Evolutionary conservation across 2,888 invertebrate genomes (phyloP).

Genomic region (Ichneumoninae sp.): DNA sequence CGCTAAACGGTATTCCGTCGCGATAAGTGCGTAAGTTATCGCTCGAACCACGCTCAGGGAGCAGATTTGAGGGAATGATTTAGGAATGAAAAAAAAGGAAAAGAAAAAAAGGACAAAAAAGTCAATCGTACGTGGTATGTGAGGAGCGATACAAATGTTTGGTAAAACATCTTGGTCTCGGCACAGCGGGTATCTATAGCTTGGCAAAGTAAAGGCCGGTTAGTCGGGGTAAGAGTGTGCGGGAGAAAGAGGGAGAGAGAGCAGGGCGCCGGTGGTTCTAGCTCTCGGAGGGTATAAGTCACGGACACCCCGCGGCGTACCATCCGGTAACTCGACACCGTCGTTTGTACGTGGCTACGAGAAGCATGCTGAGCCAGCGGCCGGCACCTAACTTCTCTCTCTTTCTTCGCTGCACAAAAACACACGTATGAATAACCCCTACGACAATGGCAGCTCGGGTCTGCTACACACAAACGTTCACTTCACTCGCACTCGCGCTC

Average conservation of each 20-base stretch:
- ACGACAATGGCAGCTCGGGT: slow-evolving; percentile 81
- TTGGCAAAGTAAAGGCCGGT: slow-evolving; percentile 43
- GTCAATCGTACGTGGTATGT: slow-evolving; percentile 30
- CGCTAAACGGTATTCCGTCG: not conserved
- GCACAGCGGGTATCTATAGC: slow-evolving; percentile 63
- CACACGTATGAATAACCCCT: slow-evolving; percentile 82
- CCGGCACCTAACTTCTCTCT: slow-evolving; percentile 67
- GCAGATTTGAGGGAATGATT: slow-evolving; percentile 19
- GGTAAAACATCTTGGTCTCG: slow-evolving; percentile 81
- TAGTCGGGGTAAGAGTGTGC: slow-evolving; percentile 52
- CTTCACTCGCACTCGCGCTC: slow-evolving; percentile 62
- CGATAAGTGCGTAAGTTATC: not conserved
- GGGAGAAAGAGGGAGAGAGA: slow-evolving; percentile 66
- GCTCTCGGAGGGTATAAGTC: slow-evolving; percentile 79
- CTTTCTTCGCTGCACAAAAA: slow-evolving; percentile 77
- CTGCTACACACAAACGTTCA: slow-evolving; percentile 75
- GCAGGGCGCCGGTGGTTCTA: slow-evolving; percentile 75
- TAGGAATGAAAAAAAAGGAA: slow-evolving; percentile 4
- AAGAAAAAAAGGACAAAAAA: slow-evolving; percentile 21
- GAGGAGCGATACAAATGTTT: slow-evolving; percentile 79
- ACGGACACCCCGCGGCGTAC: slow-evolving; percentile 83
- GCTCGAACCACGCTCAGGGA: not conserved
- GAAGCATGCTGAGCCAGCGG: slow-evolving; percentile 67
- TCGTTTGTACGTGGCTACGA: slow-evolving; percentile 81
- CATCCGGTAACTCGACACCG: slow-evolving; percentile 85